Evolutionary conservation across 2,797 vertebrate species (phyloP).

Genomic region (Pseudomugil gertrudae): DNA sequence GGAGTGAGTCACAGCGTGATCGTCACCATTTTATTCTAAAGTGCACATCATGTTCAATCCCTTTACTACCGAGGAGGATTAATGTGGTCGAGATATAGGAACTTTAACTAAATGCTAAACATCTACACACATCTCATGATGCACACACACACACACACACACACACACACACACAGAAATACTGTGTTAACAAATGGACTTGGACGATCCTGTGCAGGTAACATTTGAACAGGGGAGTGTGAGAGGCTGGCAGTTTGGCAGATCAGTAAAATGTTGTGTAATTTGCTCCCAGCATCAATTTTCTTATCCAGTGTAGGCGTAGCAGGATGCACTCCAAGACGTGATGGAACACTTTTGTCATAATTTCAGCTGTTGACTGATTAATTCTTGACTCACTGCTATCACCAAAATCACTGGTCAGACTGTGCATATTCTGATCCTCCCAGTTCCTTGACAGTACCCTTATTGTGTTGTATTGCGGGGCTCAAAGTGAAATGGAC

Average conservation of each 20-base stretch:
- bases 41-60: slow-evolving; percentile 22
- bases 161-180: not conserved
- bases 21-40: slow-evolving; percentile 17
- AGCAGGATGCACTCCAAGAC: slow-evolving; percentile 43
- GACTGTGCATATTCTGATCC: slow-evolving; percentile 18
- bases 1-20: slow-evolving; percentile 45
- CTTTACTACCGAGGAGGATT: not conserved
- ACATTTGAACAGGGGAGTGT: slow-evolving; percentile 11
- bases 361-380: slow-evolving; percentile 30
- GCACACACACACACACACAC: not conserved
- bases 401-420: slow-evolving; percentile 1
- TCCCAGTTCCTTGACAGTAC: slow-evolving; percentile 1
- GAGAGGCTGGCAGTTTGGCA: slow-evolving; percentile 43
- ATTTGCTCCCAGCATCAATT: slow-evolving; percentile 46
- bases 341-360: slow-evolving; percentile 36
- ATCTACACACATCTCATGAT: slow-evolving; percentile 17
- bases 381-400: slow-evolving; percentile 14
- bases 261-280: slow-evolving; percentile 45
- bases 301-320: slow-evolving; percentile 45
- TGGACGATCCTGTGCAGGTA: slow-evolving; percentile 17
- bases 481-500: slow-evolving; percentile 20
- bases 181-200: slow-evolving; percentile 21
- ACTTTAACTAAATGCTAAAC: not conserved
- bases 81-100: not conserved
- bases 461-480: slow-evolving; percentile 16